Percentiles rank a stretch among this genome's conserved stretches.
Conservation (phyloP, 2,888 invertebrate genomes). For the Cantharis lateralis region DNA sequence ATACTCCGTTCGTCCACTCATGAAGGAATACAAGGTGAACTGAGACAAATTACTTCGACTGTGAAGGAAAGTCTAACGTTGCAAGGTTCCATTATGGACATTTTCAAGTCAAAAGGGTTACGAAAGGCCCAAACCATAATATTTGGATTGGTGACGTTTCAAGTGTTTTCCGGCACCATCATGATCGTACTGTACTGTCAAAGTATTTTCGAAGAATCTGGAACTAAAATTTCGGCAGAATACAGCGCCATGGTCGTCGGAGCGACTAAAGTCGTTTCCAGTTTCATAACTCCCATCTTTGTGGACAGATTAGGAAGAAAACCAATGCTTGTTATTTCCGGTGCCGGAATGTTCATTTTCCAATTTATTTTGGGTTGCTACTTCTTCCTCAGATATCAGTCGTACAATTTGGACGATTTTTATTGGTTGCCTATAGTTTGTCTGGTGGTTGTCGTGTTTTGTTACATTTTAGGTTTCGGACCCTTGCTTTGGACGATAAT, state of each 20-base stretch:
- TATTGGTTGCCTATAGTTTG: conserved; percentile 72
- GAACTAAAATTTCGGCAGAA: conserved; percentile 63
- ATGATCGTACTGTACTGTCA: conserved; percentile 80
- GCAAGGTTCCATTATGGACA: conserved; percentile 51
- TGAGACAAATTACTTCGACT: conserved; percentile 63
- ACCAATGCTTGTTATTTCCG: conserved; percentile 70
- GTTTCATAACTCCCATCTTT: conserved; percentile 70
- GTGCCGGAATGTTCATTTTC: conserved; percentile 67
- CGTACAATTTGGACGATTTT: conserved; percentile 59
- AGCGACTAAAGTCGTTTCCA: conserved; percentile 72
- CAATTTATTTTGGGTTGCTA: conserved; percentile 62
- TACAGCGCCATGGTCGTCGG: conserved; percentile 76
- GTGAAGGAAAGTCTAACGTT: conserved; percentile 49
- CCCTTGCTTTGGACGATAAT: conserved; percentile 81
- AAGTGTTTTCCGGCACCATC: conserved; percentile 83
- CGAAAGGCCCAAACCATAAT: conserved; percentile 56
- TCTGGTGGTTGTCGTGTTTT: conserved; percentile 70
- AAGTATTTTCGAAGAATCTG: conserved; percentile 69
- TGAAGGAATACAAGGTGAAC: conserved; percentile 67
- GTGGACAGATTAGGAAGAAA: conserved; percentile 78
- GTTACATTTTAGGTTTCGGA: conserved; percentile 73
- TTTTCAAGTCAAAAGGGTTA: conserved; percentile 65
- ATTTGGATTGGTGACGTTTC: conserved; percentile 61
- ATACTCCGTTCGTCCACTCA: conserved; percentile 69
- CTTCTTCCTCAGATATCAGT: conserved; percentile 64